Evolutionary conservation across 2,113 vertebrate genomes (phyloP), one percentile per base, ranked within the genome.

Genomic region (Thunnus maccoyii): DNA sequence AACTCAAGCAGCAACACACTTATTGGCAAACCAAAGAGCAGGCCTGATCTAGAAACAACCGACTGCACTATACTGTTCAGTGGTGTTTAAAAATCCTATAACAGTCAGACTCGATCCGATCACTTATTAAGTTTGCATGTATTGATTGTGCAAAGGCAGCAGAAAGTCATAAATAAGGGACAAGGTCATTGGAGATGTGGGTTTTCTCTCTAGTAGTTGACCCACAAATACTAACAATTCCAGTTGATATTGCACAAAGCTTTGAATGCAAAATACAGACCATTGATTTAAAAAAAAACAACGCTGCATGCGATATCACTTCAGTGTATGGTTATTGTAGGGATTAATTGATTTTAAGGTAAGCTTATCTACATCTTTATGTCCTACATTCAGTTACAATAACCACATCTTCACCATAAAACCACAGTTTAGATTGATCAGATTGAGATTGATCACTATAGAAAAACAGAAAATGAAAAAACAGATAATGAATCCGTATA

Each of bases 1-100:
- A 84, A 80, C 86, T 90, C 77, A 83, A 85, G 83, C 87, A 83
- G 85, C 58, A 69, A 72, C 61, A 6, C 4, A 47, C 54, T 73
- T 60, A 83, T 66, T 79, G 78, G 70, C 46, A 84, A 85, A 71
- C 27, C 54, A 0, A 68, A 58, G 75, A 63, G 60, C 18, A 25
- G 25, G 32, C 46, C 62, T 0, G 0, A 64, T 78, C 27, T 62
- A 57, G 51, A 87, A 87, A 88, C 48, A 81, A 64, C 6, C 13
- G 5, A 66, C 61, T 0, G 0, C 30, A 82, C 44, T 41, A 81
- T 15, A 82, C 58, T 76, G 63, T 66, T 89, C 55, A 80, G 2
- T 56, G 68, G 62, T 22, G 73, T 80, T 85, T 60, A 80, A 85
- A 86, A 82, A 74, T 54, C 70, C 60, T 66, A 51, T 82, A 83